Conservation (phyloP, 2,797 vertebrate species). For the Takifugu rubripes region DNA sequence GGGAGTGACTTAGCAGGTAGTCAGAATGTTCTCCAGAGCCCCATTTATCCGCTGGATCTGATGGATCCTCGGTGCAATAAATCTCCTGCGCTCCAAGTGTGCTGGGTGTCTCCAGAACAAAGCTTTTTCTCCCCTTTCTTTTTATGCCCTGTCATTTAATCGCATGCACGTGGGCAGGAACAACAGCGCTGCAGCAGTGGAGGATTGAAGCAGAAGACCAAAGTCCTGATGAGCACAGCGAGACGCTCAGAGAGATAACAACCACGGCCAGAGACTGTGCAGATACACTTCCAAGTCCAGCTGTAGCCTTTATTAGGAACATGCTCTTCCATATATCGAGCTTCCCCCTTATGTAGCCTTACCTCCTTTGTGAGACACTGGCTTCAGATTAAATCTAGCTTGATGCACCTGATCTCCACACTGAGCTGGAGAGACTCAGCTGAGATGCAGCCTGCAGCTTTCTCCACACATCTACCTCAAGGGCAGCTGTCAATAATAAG, state of each 20-base stretch:
- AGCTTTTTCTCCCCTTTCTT: slow-evolving; percentile 62
- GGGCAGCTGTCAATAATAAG: slow-evolving; percentile 32
- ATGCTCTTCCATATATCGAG: too few relatives aligned
- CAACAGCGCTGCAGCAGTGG: slow-evolving; percentile 44
- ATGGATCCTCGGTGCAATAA: slow-evolving; percentile 44
- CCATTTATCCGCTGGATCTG: slow-evolving; percentile 61
- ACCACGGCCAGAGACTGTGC: too few relatives aligned
- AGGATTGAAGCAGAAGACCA: slow-evolving; percentile 48
- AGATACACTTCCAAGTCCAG: too few relatives aligned
- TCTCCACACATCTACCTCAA: slow-evolving; percentile 21
- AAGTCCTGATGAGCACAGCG: background rate
- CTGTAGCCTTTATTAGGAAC: too few relatives aligned
- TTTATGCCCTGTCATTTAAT: slow-evolving; percentile 66
- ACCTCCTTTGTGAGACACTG: too few relatives aligned
- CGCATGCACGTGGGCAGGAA: slow-evolving; percentile 68
- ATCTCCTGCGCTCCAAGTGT: slow-evolving; percentile 42
- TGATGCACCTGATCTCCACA: too few relatives aligned
- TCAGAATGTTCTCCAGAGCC: slow-evolving; percentile 48
- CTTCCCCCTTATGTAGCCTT: too few relatives aligned
- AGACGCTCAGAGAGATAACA: too few relatives aligned
- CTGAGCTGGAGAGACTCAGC: too few relatives aligned
- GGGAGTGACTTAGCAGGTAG: slow-evolving; percentile 20
- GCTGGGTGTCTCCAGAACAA: slow-evolving; percentile 63
- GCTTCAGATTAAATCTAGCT: too few relatives aligned
- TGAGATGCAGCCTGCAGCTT: background rate